Evolutionary conservation across 30 jellyfish, hydroid and myxozoan genomes (phyloP).

Genomic region (Hydractinia symbiolongicarpus): DNA sequence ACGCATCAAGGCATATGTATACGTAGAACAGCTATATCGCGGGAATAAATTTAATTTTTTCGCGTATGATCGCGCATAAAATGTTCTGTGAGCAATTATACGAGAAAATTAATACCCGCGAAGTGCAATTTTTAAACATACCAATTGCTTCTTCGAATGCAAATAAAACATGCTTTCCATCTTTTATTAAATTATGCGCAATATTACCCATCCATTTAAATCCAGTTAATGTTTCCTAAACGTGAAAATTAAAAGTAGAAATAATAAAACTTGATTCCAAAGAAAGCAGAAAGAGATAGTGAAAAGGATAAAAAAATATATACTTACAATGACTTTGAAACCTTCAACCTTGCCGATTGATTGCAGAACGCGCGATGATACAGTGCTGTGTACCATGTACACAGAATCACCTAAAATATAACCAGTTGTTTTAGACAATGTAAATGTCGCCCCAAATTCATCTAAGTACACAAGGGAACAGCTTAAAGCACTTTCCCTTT

Average conservation of each 20-base stretch:
- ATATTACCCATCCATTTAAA: conserved; percentile 92
- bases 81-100: too few relatives aligned
- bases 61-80: too few relatives aligned
- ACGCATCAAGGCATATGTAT: too few relatives aligned
- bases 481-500: not conserved
- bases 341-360: conserved; percentile 78
- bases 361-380: conserved; percentile 64
- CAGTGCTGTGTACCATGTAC: conserved; percentile 85
- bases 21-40: too few relatives aligned
- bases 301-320: not conserved
- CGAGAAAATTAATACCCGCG: too few relatives aligned
- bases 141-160: conserved; percentile 97
- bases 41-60: too few relatives aligned
- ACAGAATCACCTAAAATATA: conserved; percentile 55
- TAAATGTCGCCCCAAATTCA: too few relatives aligned
- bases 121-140: not conserved
- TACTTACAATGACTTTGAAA: conserved; percentile 48
- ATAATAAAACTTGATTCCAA: not conserved
- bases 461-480: too few relatives aligned
- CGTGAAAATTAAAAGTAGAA: not conserved
- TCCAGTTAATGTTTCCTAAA: conserved; percentile 86
- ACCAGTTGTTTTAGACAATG: not conserved
- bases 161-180: conserved; percentile 64
- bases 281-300: not conserved
- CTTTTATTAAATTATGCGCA: conserved; percentile 43